Evolutionary conservation across 1,140 invertebrate species (phyloP).

Genomic region (Brachionus asplanchnoidis): DNA sequence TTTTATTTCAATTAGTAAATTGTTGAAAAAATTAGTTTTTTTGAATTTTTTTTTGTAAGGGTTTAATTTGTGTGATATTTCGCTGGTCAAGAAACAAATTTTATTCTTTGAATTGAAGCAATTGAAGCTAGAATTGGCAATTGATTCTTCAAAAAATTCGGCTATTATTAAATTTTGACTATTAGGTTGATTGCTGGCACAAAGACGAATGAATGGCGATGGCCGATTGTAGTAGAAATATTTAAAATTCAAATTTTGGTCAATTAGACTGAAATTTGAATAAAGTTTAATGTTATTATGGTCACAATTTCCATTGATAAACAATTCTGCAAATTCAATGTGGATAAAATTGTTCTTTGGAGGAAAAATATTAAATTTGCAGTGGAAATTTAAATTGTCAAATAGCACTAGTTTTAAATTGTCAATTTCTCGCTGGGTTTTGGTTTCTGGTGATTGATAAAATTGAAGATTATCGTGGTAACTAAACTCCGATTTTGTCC

Average conservation of each 20-base stretch:
- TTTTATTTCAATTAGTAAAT: background rate
- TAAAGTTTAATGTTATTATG: constrained; percentile 23
- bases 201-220: constrained; percentile 5
- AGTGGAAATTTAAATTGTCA: constrained; percentile 38
- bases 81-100: constrained; percentile 15
- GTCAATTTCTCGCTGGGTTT: background rate
- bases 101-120: constrained; percentile 17
- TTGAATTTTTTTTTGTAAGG: background rate
- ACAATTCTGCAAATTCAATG: constrained; percentile 6
- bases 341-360: constrained; percentile 31
- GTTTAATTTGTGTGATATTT: background rate
- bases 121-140: constrained; percentile 20
- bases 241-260: background rate
- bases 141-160: constrained; percentile 32
- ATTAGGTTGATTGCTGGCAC: background rate
- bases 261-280: constrained; percentile 1
- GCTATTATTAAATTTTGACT: constrained; percentile 39
- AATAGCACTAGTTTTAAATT: constrained; percentile 8
- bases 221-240: background rate
- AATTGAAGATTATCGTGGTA: background rate
- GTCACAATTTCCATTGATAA: background rate
- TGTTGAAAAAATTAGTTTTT: background rate
- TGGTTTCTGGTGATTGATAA: background rate
- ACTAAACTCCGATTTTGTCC: background rate
- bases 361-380: background rate